Conservation (phyloP, 2,888 invertebrate genomes). For the Sympetrum striolatum region DNA sequence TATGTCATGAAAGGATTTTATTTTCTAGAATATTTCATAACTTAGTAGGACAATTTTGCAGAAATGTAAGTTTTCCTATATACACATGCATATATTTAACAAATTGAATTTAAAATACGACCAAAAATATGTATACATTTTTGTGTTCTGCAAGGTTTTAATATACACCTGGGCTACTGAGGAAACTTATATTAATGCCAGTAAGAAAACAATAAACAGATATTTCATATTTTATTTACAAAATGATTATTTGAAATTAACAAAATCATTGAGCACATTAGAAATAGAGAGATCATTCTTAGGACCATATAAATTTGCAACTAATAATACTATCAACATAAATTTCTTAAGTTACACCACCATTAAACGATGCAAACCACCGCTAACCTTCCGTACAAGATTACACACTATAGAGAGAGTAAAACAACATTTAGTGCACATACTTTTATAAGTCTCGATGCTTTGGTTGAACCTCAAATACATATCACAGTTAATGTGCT, state of each 20-base stretch:
- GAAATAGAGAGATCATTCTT: conserved; percentile 22
- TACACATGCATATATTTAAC: too few relatives aligned
- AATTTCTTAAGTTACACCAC: not conserved
- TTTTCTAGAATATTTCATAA: too few relatives aligned
- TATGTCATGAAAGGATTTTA: too few relatives aligned
- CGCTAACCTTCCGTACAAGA: not conserved
- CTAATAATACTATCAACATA: conserved; percentile 1
- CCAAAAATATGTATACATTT: too few relatives aligned
- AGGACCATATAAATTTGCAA: not conserved
- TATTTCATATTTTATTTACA: not conserved
- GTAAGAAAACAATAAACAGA: not conserved
- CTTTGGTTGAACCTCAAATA: conserved; percentile 25
- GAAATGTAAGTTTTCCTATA: too few relatives aligned
- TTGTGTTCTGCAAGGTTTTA: too few relatives aligned
- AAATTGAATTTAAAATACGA: too few relatives aligned
- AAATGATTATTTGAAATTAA: not conserved
- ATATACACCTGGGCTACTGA: not conserved
- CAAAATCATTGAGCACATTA: conserved; percentile 11
- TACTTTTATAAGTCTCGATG: not conserved
- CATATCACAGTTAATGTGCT: conserved; percentile 14
- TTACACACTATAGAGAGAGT: not conserved
- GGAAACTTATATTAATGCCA: not conserved
- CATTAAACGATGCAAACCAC: not conserved
- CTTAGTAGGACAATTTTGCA: too few relatives aligned
- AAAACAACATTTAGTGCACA: not conserved